Evolutionary conservation across 2,888 invertebrate genomes (phyloP).

Genomic region (Gibbula magus): DNA sequence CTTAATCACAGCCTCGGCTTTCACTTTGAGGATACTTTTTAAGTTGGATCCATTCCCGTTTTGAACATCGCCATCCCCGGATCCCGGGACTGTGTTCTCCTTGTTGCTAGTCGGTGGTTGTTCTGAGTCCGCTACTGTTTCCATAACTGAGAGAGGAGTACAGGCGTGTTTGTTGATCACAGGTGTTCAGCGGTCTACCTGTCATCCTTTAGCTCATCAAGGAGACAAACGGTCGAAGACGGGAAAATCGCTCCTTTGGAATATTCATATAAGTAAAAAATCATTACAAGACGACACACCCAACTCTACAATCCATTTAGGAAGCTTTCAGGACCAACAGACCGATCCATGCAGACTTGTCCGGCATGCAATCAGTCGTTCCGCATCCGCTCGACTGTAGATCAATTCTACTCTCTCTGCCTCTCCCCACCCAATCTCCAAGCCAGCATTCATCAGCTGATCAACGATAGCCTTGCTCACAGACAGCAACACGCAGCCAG

Average conservation of each 20-base stretch:
- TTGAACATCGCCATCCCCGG: neutral
- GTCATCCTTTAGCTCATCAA: neutral
- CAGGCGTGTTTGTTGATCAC: neutral
- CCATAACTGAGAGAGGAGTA: neutral
- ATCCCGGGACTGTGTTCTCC: neutral
- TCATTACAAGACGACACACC: neutral
- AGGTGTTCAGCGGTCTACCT: neutral
- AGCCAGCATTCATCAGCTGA: slow-evolving; percentile 84
- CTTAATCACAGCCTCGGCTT: neutral
- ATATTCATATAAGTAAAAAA: neutral
- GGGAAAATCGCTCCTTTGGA: neutral
- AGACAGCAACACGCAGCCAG: neutral
- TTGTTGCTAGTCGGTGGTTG: no score
- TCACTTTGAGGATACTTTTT: neutral
- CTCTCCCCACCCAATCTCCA: slow-evolving; percentile 85
- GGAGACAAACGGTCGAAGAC: neutral
- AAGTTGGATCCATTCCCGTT: neutral
- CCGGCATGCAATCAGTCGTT: neutral
- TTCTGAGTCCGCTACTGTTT: neutral
- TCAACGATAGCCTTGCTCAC: slow-evolving; percentile 57
- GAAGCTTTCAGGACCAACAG: neutral
- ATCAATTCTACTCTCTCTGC: slow-evolving; percentile 72
- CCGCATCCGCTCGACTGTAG: neutral
- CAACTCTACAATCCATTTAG: neutral
- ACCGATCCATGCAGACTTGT: no score